phyloP scores from a whole-genome alignment of 2,113 vertebrate species.

The human (Homo sapiens) region DNA sequence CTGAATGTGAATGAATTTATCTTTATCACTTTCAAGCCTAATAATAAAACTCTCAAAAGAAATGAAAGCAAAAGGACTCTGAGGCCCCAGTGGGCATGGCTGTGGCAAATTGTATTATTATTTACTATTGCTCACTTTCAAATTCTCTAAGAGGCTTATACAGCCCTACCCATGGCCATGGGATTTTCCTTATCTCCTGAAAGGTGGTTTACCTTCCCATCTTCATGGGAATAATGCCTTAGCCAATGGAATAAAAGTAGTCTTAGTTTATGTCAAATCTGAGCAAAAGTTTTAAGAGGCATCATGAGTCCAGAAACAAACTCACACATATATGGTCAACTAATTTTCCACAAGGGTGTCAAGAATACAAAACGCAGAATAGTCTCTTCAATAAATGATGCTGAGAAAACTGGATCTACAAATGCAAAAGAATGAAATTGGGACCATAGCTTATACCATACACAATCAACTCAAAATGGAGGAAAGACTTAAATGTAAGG shows the following conservation, averaged over 20 bases:
- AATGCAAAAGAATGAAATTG: neutral
- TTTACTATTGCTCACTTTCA: neutral
- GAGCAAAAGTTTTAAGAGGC: slow-evolving; percentile 27
- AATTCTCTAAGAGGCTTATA: neutral
- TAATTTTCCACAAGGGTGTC: neutral
- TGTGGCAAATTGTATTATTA: neutral
- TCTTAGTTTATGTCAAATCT: neutral
- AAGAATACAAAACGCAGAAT: neutral
- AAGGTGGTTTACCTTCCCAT: neutral
- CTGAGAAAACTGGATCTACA: neutral
- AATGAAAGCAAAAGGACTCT: slow-evolving; percentile 14
- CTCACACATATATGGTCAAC: neutral
- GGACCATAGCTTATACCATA: neutral
- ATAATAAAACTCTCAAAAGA: neutral
- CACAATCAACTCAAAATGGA: neutral
- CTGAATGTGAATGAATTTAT: neutral
- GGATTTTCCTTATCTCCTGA: neutral
- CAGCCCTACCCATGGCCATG: rapidly evolving
- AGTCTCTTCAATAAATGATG: neutral
- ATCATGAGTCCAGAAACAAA: neutral
- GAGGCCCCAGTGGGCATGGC: neutral
- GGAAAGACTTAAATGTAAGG: neutral
- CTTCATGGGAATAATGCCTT: neutral
- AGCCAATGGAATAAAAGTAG: neutral
- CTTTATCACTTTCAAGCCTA: neutral